Conservation (phyloP, 2,888 invertebrate species). For the Callimorpha dominula region DNA sequence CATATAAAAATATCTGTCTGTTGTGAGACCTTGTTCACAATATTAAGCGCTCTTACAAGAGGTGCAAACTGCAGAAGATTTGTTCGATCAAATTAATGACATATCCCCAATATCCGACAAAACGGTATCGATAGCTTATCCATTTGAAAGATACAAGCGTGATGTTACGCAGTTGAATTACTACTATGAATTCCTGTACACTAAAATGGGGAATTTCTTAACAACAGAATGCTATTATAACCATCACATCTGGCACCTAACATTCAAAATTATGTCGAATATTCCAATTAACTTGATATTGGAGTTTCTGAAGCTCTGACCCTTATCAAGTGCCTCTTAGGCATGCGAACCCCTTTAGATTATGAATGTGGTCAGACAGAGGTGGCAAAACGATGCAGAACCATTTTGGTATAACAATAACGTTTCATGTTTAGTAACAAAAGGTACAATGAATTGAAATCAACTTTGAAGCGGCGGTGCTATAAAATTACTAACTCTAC, state of each 20-base stretch:
- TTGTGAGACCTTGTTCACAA: too few species aligned
- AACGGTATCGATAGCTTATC: too few species aligned
- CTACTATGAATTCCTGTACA: not conserved
- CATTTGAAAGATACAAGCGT: too few species aligned
- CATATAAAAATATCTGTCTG: too few species aligned
- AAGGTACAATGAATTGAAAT: too few species aligned
- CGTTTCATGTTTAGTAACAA: too few species aligned
- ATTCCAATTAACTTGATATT: constrained; percentile 2
- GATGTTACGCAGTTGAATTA: not conserved
- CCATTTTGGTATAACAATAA: not conserved
- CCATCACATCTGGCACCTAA: not conserved
- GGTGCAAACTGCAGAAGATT: too few species aligned
- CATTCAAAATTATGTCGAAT: constrained; percentile 3
- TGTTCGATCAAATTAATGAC: too few species aligned
- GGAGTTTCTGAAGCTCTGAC: not conserved
- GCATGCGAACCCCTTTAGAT: not conserved
- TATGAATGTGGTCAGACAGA: not conserved
- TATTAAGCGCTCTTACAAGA: too few species aligned
- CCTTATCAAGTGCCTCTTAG: constrained; percentile 1
- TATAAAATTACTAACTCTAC: too few species aligned
- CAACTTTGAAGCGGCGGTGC: not conserved
- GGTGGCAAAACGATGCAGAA: not conserved
- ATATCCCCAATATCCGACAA: too few species aligned
- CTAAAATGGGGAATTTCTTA: not conserved
- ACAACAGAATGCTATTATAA: too few species aligned